These are phyloP conservation scores for Lochmaea crataegi DNA, from an alignment of 2,888 invertebrate genomes.

Conservation along the genomic window DNA sequence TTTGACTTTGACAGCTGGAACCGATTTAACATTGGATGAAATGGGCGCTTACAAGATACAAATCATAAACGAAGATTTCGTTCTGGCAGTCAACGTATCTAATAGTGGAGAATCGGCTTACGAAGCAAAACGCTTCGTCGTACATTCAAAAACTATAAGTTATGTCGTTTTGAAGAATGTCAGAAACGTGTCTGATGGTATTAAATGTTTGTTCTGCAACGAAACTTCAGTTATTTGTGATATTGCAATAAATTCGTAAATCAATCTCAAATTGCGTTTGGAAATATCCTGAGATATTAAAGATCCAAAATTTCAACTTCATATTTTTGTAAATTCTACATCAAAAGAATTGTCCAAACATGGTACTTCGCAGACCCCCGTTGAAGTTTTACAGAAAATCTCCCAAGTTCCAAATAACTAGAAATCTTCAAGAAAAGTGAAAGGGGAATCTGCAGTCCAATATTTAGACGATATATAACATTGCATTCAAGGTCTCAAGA, in stretches of 20 bases:
- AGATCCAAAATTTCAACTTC: conserved; percentile 77
- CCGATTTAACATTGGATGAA: conserved; percentile 62
- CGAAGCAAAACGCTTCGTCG: conserved; percentile 83
- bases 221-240: conserved; percentile 80
- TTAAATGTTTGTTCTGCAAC: conserved; percentile 54
- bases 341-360: conserved; percentile 74
- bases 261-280: conserved; percentile 80
- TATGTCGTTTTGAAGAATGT: conserved; percentile 75
- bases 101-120: conserved; percentile 92
- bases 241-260: conserved; percentile 73
- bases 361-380: conserved; percentile 66
- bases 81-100: conserved; percentile 78
- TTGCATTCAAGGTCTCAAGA: no score
- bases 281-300: conserved; percentile 77
- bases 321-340: conserved; percentile 87
- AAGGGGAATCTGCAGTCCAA: conserved; percentile 86
- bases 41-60: conserved; percentile 54
- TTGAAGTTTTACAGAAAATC: conserved; percentile 79
- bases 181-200: conserved; percentile 67
- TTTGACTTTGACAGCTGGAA: conserved; percentile 73
- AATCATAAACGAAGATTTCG: conserved; percentile 79
- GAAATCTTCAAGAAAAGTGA: conserved; percentile 78
- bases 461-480: conserved; percentile 87
- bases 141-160: conserved; percentile 79
- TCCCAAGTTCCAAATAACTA: conserved; percentile 69